Conservation (phyloP, 1,140 invertebrate genomes). For the Bombus terrestris region DNA sequence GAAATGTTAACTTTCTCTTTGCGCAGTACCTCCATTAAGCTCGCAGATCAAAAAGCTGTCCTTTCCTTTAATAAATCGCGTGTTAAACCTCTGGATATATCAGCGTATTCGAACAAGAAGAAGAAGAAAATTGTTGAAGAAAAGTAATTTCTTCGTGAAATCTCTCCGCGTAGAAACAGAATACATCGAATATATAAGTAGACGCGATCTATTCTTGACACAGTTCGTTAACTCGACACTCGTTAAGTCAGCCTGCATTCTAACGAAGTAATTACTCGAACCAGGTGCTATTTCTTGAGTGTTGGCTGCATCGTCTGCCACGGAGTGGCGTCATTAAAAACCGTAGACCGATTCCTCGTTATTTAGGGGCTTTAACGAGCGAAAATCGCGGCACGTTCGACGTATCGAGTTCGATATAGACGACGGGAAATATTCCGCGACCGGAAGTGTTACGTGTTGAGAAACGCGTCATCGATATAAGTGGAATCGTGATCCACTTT, state of each 20-base stretch:
- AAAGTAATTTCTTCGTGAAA: not conserved
- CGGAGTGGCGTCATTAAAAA: conserved; percentile 30
- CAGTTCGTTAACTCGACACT: conserved; percentile 33
- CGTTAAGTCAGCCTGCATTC: conserved; percentile 30
- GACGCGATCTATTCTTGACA: conserved; percentile 13
- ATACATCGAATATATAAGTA: conserved; percentile 16
- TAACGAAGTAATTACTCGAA: conserved; percentile 47
- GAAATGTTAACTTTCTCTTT: not conserved
- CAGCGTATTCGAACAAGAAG: not conserved
- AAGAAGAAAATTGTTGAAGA: not conserved
- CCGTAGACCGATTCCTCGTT: conserved; percentile 26
- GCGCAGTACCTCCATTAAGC: too few relatives aligned
- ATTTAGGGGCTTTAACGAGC: conserved; percentile 28
- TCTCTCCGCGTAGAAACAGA: not conserved
- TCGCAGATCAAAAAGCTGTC: too few relatives aligned
- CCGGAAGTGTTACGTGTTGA: not conserved
- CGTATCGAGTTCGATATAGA: not conserved
- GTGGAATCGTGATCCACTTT: conserved; percentile 9
- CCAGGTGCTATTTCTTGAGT: conserved; percentile 25
- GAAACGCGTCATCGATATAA: conserved; percentile 12
- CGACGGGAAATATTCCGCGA: not conserved
- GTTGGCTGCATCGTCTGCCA: not conserved
- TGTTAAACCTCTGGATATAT: not conserved
- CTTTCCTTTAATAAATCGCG: too few relatives aligned
- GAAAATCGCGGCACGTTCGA: not conserved